These are phyloP conservation scores for Corvus cornix DNA, from an alignment of 2,113 vertebrate genomes.

Conservation along the genomic window DNA sequence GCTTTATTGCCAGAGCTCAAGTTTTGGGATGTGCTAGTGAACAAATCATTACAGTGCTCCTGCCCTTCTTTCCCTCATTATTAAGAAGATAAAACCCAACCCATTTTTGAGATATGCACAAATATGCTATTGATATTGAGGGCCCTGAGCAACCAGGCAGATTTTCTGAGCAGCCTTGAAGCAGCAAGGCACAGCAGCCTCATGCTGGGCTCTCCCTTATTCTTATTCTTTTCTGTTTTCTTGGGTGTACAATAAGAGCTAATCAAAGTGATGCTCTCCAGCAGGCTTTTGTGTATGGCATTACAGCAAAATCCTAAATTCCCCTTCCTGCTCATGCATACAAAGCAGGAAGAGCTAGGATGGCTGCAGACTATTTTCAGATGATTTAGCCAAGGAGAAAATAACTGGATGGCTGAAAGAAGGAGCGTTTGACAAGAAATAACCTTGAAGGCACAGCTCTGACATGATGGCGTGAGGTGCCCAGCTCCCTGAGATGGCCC, in stretches of 20 bases:
- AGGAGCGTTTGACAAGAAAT: not conserved
- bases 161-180: not conserved
- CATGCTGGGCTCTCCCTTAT: conserved; percentile 19
- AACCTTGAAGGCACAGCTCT: not conserved
- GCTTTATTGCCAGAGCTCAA: not conserved
- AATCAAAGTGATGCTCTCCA: conserved; percentile 36
- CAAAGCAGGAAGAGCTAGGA: not conserved
- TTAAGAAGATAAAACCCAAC: not conserved
- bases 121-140: not conserved
- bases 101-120: not conserved
- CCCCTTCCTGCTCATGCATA: conserved; percentile 17
- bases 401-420: not conserved
- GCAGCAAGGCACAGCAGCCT: not conserved
- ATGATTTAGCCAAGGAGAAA: conserved; percentile 13
- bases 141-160: not conserved
- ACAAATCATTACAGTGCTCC: not conserved
- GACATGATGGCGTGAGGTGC: rapidly evolving
- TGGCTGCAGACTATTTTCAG: conserved; percentile 11
- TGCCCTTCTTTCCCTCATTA: not conserved
- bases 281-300: conserved; percentile 21
- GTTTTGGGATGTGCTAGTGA: not conserved
- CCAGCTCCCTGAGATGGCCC: not conserved
- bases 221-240: conserved; percentile 24
- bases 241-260: conserved; percentile 17
- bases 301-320: conserved; percentile 25